Percentiles rank a stretch among this genome's conserved stretches.
Evolutionary conservation across 1,140 invertebrate genomes (phyloP).

Genomic region (Psilanteris sp.): DNA sequence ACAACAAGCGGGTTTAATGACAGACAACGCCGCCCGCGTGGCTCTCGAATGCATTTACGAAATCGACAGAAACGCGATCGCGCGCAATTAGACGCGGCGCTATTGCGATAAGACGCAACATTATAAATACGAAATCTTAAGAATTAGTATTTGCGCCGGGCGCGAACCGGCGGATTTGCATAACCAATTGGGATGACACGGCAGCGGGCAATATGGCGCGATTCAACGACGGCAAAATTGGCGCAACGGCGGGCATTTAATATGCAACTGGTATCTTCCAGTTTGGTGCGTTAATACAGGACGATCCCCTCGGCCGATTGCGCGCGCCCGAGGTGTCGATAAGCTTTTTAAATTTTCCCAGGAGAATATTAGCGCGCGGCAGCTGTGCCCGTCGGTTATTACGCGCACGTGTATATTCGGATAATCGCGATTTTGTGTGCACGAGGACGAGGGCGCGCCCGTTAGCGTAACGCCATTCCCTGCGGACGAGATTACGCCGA

Average conservation of each 20-base stretch:
- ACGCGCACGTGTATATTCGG: conserved; percentile 63
- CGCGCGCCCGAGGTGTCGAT: conserved; percentile 58
- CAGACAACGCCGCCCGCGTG: too few species aligned
- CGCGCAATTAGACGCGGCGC: too few species aligned
- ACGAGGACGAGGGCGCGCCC: conserved; percentile 7
- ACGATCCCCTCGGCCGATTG: conserved; percentile 42
- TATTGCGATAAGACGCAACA: conserved; percentile 1
- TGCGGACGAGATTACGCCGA: conserved; percentile 45
- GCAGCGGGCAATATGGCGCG: conserved; percentile 56
- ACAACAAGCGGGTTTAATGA: too few species aligned
- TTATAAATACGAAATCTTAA: conserved; percentile 43
- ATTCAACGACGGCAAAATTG: conserved; percentile 39
- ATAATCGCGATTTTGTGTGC: conserved; percentile 56
- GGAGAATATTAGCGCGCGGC: conserved; percentile 52
- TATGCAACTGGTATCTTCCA: conserved; percentile 59
- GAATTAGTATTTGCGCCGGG: conserved; percentile 28
- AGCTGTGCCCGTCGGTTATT: conserved; percentile 59
- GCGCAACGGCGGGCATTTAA: conserved; percentile 44
- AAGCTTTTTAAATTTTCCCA: conserved; percentile 64
- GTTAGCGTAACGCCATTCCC: conserved; percentile 27
- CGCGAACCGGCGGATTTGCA: conserved; percentile 54
- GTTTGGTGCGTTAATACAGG: conserved; percentile 54
- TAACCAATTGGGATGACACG: conserved; percentile 53
- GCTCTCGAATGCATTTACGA: too few species aligned
- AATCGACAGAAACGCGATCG: too few species aligned